phyloP scores from a whole-genome alignment of 2,888 invertebrate species.

The Aspidapion aeneum region DNA sequence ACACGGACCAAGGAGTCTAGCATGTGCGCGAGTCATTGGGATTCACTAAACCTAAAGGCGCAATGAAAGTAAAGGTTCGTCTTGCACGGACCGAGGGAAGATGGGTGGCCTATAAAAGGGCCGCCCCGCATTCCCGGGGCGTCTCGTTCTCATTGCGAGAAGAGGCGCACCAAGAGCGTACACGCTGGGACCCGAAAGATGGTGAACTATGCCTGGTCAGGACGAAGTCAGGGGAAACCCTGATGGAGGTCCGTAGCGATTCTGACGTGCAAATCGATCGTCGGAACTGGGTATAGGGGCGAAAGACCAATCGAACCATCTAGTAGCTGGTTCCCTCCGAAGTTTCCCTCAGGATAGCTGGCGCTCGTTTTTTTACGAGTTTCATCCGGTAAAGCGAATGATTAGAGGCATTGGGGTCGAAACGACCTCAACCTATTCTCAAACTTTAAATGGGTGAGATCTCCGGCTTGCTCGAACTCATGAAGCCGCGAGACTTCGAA shows the following conservation, averaged over 20 bases:
- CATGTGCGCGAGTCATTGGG: constrained; percentile 69
- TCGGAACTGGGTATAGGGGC: constrained; percentile 71
- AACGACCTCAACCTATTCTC: constrained; percentile 72
- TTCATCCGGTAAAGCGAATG: constrained; percentile 72
- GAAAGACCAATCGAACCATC: constrained; percentile 72
- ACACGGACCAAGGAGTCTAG: constrained; percentile 74
- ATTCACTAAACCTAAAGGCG: constrained; percentile 58
- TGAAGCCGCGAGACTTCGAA: constrained; percentile 23
- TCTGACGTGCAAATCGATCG: constrained; percentile 79
- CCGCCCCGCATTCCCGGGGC: constrained; percentile 47
- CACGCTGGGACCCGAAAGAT: constrained; percentile 68
- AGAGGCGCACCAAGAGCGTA: constrained; percentile 59
- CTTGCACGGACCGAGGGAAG: constrained; percentile 46
- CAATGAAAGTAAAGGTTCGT: constrained; percentile 60
- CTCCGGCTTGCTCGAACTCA: constrained; percentile 53
- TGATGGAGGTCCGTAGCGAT: constrained; percentile 70
- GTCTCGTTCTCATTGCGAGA: constrained; percentile 49
- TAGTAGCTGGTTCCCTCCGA: constrained; percentile 75
- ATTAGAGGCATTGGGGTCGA: constrained; percentile 68
- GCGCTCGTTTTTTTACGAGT: constrained; percentile 47
- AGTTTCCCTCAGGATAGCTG: constrained; percentile 65
- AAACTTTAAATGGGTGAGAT: constrained; percentile 74
- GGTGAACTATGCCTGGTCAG: constrained; percentile 70
- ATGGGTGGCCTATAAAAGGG: constrained; percentile 39
- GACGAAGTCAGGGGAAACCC: constrained; percentile 66